Evolutionary conservation across 2,888 invertebrate species (phyloP).

Genomic region (Arrhopalites spinosus): DNA sequence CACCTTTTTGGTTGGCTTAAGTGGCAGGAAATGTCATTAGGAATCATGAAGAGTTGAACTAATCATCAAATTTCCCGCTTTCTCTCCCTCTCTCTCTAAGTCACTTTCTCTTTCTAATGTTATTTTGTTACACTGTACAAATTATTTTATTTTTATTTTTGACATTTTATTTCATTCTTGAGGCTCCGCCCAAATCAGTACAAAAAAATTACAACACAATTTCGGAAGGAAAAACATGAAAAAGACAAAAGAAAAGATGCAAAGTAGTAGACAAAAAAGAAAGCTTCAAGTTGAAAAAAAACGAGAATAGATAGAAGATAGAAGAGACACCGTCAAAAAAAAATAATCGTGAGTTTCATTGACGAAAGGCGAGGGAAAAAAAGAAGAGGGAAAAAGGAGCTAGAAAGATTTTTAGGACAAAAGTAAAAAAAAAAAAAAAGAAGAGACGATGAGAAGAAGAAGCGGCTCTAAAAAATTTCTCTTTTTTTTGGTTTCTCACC

Average conservation of each 20-base stretch:
- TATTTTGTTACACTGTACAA: too few relatives aligned
- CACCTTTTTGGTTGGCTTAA: too few relatives aligned
- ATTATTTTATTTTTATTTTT: too few relatives aligned
- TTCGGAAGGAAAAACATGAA: not conserved
- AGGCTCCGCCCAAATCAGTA: too few relatives aligned
- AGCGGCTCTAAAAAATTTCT: slow-evolving; percentile 1
- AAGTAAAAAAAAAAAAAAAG: not conserved
- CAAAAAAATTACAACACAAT: not conserved
- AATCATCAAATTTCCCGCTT: too few relatives aligned
- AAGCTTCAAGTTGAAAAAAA: too few relatives aligned
- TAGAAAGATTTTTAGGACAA: not conserved
- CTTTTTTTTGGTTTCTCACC: slow-evolving; percentile 20
- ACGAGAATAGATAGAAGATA: too few relatives aligned
- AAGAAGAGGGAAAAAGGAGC: not conserved
- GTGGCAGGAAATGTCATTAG: too few relatives aligned
- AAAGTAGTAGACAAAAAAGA: not conserved
- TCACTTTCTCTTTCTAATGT: not conserved
- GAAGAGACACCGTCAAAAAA: too few relatives aligned
- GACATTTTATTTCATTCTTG: too few relatives aligned
- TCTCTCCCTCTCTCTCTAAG: too few relatives aligned
- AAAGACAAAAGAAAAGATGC: not conserved
- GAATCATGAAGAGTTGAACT: too few relatives aligned
- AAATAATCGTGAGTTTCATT: not conserved
- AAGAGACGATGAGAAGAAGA: slow-evolving; percentile 13
- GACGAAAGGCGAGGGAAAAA: not conserved